phyloP scores from a whole-genome alignment of 2,797 vertebrate species.

The Anabas testudineus region DNA sequence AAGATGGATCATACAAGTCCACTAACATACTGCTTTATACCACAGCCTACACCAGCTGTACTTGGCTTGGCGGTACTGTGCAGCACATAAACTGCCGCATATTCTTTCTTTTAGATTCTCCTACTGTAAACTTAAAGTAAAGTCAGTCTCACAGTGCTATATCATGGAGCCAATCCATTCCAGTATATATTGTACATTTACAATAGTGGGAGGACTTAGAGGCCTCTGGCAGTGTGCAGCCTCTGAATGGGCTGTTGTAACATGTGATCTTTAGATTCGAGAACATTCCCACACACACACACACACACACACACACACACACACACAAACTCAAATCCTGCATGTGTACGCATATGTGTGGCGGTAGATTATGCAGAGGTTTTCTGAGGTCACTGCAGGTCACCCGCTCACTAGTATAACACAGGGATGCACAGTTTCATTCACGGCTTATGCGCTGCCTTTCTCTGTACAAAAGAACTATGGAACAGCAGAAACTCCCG shows the following conservation, averaged over 20 bases:
- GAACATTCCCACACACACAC: slow-evolving; percentile 65
- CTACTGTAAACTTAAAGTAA: neutral
- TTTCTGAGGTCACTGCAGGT: slow-evolving; percentile 48
- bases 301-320: slow-evolving; percentile 12
- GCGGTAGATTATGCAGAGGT: slow-evolving; percentile 34
- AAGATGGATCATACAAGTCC: slow-evolving; percentile 40
- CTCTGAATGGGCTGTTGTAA: slow-evolving; percentile 38
- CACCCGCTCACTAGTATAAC: slow-evolving; percentile 33
- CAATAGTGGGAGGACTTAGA: slow-evolving; percentile 23
- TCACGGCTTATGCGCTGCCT: slow-evolving; percentile 39
- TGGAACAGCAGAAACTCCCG: slow-evolving; percentile 17
- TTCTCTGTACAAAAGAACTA: slow-evolving; percentile 57
- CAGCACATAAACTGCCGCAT: neutral
- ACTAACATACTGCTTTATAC: slow-evolving; percentile 19
- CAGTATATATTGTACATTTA: neutral
- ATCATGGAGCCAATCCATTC: slow-evolving; percentile 2
- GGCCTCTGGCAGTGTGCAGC: slow-evolving; percentile 32
- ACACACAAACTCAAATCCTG: slow-evolving; percentile 42
- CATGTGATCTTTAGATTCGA: slow-evolving; percentile 53
- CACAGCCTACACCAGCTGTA: slow-evolving; percentile 21
- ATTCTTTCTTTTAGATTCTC: neutral
- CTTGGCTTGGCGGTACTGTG: neutral
- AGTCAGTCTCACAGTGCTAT: slow-evolving; percentile 3
- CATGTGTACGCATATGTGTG: slow-evolving; percentile 26
- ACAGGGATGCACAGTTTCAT: slow-evolving; percentile 26